A percentile compares a stretch with the other conserved stretches of the same genome.
Conservation (phyloP, 23 tunicate species). For the Pegea sp. region DNA sequence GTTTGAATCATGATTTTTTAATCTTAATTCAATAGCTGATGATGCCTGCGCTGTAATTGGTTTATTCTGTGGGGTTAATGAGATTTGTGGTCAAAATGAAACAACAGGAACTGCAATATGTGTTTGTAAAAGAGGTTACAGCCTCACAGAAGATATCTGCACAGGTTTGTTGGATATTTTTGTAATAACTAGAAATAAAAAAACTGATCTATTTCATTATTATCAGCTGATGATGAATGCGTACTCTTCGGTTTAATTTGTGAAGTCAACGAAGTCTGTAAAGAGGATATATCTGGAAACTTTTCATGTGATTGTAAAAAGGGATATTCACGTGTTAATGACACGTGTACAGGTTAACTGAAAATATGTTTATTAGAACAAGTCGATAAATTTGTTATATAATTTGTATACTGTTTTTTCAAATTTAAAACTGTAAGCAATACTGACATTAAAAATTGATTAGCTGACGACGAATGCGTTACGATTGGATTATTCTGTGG, state of each 20-base stretch:
- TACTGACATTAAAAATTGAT: too few species aligned
- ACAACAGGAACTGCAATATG: not conserved
- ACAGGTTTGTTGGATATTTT: not conserved
- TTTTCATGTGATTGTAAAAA: not conserved
- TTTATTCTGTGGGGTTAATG: not conserved
- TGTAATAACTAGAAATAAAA: too few species aligned
- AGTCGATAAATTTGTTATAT: too few species aligned
- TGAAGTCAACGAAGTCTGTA: not conserved
- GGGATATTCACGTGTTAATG: not conserved
- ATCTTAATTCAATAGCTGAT: not conserved
- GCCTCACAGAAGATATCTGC: not conserved
- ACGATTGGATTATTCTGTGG: not conserved
- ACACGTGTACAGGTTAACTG: not conserved
- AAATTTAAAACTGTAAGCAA: too few species aligned
- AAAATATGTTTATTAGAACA: not conserved
- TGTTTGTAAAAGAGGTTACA: not conserved
- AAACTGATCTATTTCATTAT: too few species aligned
- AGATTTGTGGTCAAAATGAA: not conserved
- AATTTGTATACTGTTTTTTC: too few species aligned
- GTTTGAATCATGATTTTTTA: too few species aligned
- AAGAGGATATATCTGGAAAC: not conserved
- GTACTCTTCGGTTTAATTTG: not conserved
- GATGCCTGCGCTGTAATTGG: not conserved
- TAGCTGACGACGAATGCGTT: conserved; percentile 1
- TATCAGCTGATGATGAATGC: not conserved